Evolutionary conservation across 2,888 invertebrate species (phyloP), one percentile per base, ranked within the genome.

Genomic region (Drepanosiphum platanoidis): DNA sequence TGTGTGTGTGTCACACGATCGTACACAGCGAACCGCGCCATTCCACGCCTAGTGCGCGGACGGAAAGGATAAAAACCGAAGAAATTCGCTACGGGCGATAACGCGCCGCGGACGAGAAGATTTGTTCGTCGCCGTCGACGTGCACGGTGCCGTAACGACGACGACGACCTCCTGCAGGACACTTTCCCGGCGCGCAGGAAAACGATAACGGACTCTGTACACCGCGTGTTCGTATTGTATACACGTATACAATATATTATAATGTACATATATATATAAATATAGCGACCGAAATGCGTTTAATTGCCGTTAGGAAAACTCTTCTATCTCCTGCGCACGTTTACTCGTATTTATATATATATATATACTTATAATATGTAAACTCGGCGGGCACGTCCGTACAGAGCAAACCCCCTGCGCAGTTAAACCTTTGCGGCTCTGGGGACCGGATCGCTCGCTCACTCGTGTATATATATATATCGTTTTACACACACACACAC

Each of bases 361-460:
- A 46, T 46, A 46, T 46, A 46, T 9, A 46, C n/a, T 58, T 58
- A 58, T n/a, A 13, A 9, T n/a, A n/a, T 58, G 32, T 58, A 39
- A 22, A 34, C 27, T 22, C 30, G 52, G 58, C 75, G 75, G 58
- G 52, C 52, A 75, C 52, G 75, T 75, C 75, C 75, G 27, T 52
- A 34, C 13, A 75, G n/a, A n/a, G 34, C n/a, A 15, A 58, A 18
- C 34, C 52, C 58, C 32, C 36, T 77, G 27, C 61, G 27, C 58
- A 61, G 58, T 77, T 77, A 77, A 77, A 77, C 77, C 77, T 77
- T 61, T 58, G 9, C 36, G 77, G 64, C 64, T 64, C 61, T 64
- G 39, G 77, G 64, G 77, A 78, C 77, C 77, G 77, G 61, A 78
- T 78, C 64, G 77, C n/a, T n/a, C n/a, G 30, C 27, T 64, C 39